Evolutionary conservation across 2,113 vertebrate genomes (phyloP), one percentile per base, ranked within the genome.

Genomic region (Equus quagga): DNA sequence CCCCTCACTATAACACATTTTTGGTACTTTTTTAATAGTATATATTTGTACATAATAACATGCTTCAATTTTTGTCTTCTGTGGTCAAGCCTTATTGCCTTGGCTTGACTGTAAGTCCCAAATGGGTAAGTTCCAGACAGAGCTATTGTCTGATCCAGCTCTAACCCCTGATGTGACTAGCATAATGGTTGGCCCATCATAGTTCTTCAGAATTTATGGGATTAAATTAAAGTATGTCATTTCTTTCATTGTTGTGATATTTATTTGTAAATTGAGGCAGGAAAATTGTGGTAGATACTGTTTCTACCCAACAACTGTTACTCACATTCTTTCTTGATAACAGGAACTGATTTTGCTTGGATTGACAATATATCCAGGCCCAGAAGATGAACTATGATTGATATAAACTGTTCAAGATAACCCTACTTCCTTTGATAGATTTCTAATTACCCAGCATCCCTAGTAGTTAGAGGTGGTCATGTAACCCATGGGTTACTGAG

Each of bases 1-100:
- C 36, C 36, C 36, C 36, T 41, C 36, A 41, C 14, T 60, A 8
- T 46, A 51, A 51, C 33, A 76, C 10, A 69, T 36, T 89, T 92
- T 79, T 72, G 44, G 73, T 84, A 72, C n/a, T 3, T 70, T 97
- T 96, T 80, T 58, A 96, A 80, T 46, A 67, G 6, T 72, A 51
- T 28, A 14, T 70, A 70, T 56, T 97, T 41, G 54, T 79, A 64
- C 21, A 41, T 82, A 64, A 23, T 84, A 56, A 60, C 58, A 7
- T 87, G 19, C 21, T 17, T 92, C n/a, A 62, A 6, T 79, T 94
- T n/a, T 80, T 51, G 69, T 58, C 94, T 46, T 72, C 54, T 75
- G 5, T 91, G 49, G 56, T 65, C 60, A 76, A 54, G 24, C 23
- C 33, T 69, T 93, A 72, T 51, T 8, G 75, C 14, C 12, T 84